Conservation (phyloP, 2,113 vertebrate genomes). For the Dicaeum eximium region DNA sequence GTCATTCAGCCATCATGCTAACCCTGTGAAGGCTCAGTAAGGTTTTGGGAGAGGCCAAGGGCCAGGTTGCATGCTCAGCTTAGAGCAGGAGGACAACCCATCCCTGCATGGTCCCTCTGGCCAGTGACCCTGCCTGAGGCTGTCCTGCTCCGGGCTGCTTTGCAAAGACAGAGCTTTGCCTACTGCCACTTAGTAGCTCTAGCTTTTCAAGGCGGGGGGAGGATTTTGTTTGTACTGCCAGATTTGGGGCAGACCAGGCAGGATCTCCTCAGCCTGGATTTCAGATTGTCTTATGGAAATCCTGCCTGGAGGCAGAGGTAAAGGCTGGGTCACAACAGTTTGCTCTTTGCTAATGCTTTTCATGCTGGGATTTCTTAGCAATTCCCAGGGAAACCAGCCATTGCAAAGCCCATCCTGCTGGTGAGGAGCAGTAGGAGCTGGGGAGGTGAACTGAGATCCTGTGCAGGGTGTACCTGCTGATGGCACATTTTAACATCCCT, state of each 20-base stretch:
- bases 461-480: background rate
- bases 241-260: background rate
- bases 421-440: background rate
- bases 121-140: background rate
- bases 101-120: background rate
- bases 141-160: background rate
- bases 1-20: background rate
- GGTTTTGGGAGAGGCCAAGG: background rate
- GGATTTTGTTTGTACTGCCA: background rate
- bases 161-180: background rate
- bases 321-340: background rate
- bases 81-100: background rate
- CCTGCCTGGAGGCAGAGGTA: background rate
- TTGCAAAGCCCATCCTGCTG: background rate
- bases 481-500: background rate
- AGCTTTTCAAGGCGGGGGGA: background rate
- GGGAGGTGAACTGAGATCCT: background rate
- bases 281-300: background rate
- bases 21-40: background rate
- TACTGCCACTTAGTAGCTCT: background rate
- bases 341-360: background rate
- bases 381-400: background rate
- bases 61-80: background rate
- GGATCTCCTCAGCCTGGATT: constrained; percentile 6
- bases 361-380: background rate